phyloP scores from a whole-genome alignment of 2,113 vertebrate genomes.

The Polypterus bichir region DNA sequence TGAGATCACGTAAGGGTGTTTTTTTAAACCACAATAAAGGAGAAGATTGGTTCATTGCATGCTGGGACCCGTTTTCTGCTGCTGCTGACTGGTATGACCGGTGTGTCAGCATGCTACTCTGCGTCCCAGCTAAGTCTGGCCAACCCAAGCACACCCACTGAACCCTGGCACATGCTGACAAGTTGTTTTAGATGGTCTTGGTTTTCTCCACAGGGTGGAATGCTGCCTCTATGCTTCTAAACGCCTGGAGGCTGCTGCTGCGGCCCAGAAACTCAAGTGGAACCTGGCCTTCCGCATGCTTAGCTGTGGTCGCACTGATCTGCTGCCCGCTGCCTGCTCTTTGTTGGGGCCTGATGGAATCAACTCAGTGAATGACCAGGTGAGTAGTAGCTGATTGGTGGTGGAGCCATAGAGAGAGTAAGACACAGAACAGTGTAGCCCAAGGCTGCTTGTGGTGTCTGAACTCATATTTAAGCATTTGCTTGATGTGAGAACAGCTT shows the following conservation, averaged over 20 bases:
- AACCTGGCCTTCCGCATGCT: constrained; percentile 64
- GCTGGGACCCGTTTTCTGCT: no score
- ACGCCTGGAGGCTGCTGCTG: constrained; percentile 51
- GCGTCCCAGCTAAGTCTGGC: no score
- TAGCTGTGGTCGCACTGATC: constrained; percentile 56
- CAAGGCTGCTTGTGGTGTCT: background rate
- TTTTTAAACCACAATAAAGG: no score
- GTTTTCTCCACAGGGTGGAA: constrained; percentile 37
- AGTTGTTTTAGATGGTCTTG: background rate
- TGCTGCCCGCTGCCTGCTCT: constrained; percentile 53
- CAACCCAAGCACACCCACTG: background rate
- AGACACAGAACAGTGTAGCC: background rate
- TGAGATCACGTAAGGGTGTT: no score
- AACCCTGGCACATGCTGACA: background rate
- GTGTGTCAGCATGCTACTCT: no score
- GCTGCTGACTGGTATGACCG: no score
- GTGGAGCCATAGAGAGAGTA: background rate
- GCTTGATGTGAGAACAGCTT: no score
- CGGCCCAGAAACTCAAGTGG: constrained; percentile 54
- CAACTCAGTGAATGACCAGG: constrained; percentile 61
- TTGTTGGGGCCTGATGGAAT: constrained; percentile 57
- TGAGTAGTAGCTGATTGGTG: constrained; percentile 11
- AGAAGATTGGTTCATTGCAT: no score
- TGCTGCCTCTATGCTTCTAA: constrained; percentile 50
- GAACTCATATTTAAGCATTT: no score